Percentiles rank a stretch among this genome's conserved stretches.
Evolutionary conservation across 2,888 invertebrate species (phyloP).

Genomic region (Melanotus villosus): DNA sequence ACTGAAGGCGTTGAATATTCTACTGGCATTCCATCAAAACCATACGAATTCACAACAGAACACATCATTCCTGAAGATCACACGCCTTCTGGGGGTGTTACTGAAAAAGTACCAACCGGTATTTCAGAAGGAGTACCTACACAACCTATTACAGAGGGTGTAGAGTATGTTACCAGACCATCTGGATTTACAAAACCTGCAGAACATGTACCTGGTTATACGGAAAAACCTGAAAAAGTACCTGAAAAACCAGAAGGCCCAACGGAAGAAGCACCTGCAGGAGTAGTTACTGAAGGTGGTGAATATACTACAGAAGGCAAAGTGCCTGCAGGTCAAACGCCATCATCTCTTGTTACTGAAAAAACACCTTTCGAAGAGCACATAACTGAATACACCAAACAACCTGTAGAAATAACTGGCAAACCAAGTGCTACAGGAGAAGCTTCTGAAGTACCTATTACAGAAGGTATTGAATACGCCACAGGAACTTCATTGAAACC

Average conservation of each 20-base stretch:
- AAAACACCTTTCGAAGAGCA: no score
- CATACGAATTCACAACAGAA: slow-evolving; percentile 5
- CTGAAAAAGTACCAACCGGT: background rate
- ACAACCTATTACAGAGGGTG: background rate
- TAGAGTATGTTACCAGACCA: no score
- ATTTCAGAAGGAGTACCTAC: background rate
- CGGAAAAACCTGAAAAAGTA: background rate
- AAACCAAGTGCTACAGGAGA: no score
- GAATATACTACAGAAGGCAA: no score
- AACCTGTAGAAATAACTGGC: no score
- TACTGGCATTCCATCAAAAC: background rate
- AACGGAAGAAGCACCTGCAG: slow-evolving; percentile 37
- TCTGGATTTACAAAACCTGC: no score
- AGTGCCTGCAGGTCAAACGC: no score
- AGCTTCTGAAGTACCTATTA: slow-evolving; percentile 3
- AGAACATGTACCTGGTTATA: no score
- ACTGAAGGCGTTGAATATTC: slow-evolving; percentile 47
- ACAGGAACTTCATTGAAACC: no score
- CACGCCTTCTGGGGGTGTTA: background rate
- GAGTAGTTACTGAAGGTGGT: slow-evolving; percentile 23
- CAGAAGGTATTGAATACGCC: background rate
- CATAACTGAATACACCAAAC: no score
- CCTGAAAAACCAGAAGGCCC: slow-evolving; percentile 8
- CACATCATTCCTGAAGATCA: background rate
- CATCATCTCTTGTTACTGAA: no score